Base-by-base conservation (phyloP, 2,113 vertebrate genomes). In the Ochotona princeps region DNA sequence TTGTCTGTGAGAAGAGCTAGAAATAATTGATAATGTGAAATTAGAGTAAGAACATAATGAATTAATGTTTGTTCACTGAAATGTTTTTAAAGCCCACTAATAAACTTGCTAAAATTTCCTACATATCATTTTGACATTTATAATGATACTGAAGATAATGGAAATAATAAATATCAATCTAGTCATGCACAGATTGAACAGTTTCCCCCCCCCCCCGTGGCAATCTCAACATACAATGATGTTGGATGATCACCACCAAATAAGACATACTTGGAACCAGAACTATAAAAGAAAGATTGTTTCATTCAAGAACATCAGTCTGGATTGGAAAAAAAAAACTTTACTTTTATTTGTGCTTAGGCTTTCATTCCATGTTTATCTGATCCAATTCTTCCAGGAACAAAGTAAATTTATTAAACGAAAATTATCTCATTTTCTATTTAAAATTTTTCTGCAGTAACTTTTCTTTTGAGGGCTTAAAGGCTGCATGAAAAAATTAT, bases 1-100 rank as follows among this genome's bases (percentile, higher is more conserved):
- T 93, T 97, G 67, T 99, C 99, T 35, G 98, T 98, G 94, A 99
- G 98, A 97, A 99, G 96, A 96, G 98, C 99, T 99, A 98, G 82
- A 94, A 96, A 97, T 97, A n/a, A 93, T 90, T 83, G 73, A 83
- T 65, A 76, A 82, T 72, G 81, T 25, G 67, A 95, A 87, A 35
- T 87, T 91, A 95, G 74, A 93, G 82, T 86, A 87, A 94, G 90
- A 91, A 86, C 73, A 76, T 25, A 86, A 93, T 66, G 49, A 88
- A 86, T 74, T 66, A 72, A 73, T 70, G 81, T 61, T 87, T 69
- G 70, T 96, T 63, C 38, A 82, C 73, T 80, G 66, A 97, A 90
- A 96, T 25, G 32, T 6, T 93, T 73, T 1, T 93, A 96, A 97
- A 97, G 90, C 28, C 26, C 94, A 88, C 92, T 97, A 14, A 95